phyloP scores from a whole-genome alignment of 2,113 vertebrate genomes.

The Leptosomus discolor region DNA sequence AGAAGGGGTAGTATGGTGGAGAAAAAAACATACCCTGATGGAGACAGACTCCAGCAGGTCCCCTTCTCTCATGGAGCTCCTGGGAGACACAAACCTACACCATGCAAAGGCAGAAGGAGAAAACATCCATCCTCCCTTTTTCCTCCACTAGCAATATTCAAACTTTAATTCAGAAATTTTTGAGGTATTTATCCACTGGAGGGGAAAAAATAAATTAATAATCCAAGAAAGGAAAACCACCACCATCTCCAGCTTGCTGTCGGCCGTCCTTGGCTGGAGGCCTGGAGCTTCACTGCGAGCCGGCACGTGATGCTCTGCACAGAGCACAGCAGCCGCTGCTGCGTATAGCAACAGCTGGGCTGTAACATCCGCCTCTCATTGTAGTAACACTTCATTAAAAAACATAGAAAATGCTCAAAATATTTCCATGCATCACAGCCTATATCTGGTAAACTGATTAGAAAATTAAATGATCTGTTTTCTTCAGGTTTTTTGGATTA shows the following conservation, averaged over 20 bases:
- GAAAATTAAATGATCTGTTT: conserved; percentile 28
- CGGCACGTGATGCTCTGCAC: neutral
- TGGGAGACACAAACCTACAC: neutral
- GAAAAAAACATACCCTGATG: neutral
- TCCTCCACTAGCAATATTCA: neutral
- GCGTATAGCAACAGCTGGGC: neutral
- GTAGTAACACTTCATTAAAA: conserved; percentile 61
- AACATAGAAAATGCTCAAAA: conserved; percentile 52
- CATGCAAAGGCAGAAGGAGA: neutral
- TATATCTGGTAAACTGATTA: conserved; percentile 47
- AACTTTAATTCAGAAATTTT: neutral
- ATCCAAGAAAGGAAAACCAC: neutral
- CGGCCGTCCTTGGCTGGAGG: neutral
- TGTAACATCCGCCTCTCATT: neutral
- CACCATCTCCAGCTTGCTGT: neutral
- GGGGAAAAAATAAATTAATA: neutral
- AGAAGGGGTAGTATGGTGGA: neutral
- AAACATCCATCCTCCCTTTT: neutral
- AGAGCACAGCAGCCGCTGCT: neutral
- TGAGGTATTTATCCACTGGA: neutral
- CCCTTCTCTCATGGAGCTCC: neutral
- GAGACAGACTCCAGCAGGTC: neutral
- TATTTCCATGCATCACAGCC: conserved; percentile 43
- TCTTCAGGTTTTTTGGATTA: conserved; percentile 10
- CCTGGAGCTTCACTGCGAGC: neutral